Evolutionary conservation across 2,797 vertebrate species (phyloP).

Genomic region (Cuculus canorus): DNA sequence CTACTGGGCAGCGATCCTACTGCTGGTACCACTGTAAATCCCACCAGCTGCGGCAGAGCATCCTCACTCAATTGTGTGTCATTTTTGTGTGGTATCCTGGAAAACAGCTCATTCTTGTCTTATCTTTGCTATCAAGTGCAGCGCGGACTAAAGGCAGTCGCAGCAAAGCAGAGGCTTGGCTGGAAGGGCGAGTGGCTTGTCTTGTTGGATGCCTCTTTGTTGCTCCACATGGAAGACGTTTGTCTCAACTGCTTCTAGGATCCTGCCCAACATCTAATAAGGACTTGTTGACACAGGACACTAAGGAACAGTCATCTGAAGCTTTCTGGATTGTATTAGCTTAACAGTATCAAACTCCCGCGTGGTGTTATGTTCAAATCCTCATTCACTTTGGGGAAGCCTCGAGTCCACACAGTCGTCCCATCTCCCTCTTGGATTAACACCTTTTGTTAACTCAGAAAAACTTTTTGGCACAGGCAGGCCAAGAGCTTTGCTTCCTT

Average conservation of each 20-base stretch:
- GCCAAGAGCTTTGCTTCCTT: neutral
- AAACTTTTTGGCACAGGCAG: neutral
- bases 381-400: neutral
- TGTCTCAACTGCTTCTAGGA: neutral
- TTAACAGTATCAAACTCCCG: neutral
- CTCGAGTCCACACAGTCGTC: neutral
- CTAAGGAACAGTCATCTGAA: neutral
- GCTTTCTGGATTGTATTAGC: neutral
- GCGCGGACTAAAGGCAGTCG: too few relatives aligned
- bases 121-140: too few relatives aligned
- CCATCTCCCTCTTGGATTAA: neutral
- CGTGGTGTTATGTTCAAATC: neutral
- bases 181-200: neutral
- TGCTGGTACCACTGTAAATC: constrained; percentile 4
- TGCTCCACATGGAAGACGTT: neutral
- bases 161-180: neutral
- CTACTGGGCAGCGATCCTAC: neutral
- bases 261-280: neutral
- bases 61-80: neutral
- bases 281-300: neutral
- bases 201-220: neutral
- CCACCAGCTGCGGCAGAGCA: neutral
- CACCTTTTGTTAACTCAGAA: neutral
- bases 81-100: accelerated
- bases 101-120: neutral